Percentiles rank a stretch among this genome's conserved stretches.
These are phyloP conservation scores for Rhingia campestris DNA, from an alignment of 2,888 invertebrate species.

Conservation along the genomic window DNA sequence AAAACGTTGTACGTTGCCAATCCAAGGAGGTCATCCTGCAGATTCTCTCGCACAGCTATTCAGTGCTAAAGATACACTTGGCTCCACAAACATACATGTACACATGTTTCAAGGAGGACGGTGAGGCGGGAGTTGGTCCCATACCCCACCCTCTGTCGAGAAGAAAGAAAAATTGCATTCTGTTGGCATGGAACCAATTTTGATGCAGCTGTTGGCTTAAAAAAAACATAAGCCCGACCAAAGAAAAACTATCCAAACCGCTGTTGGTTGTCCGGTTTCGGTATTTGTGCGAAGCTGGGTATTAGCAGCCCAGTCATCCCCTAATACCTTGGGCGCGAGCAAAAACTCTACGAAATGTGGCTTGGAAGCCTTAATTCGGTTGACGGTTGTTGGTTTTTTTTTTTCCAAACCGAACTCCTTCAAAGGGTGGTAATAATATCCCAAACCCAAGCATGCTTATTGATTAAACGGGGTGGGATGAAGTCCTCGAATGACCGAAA, in stretches of 20 bases:
- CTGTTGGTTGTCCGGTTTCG: slow-evolving; percentile 30
- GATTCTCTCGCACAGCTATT: slow-evolving; percentile 1
- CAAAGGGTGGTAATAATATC: not conserved
- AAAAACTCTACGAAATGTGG: slow-evolving; percentile 18
- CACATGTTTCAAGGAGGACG: not conserved
- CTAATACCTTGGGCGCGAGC: slow-evolving; percentile 8
- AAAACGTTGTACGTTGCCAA: slow-evolving; percentile 32
- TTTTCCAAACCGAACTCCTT: not conserved
- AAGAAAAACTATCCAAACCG: slow-evolving; percentile 26
- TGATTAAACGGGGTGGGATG: slow-evolving; percentile 41
- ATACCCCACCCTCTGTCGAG: not conserved
- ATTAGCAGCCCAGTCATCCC: slow-evolving; percentile 10
- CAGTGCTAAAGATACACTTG: slow-evolving; percentile 12
- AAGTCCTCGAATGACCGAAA: slow-evolving; percentile 8
- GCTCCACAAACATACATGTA: not conserved
- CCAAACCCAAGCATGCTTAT: slow-evolving; percentile 17
- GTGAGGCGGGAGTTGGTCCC: not conserved
- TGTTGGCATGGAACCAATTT: slow-evolving; percentile 63
- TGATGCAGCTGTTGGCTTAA: slow-evolving; percentile 54
- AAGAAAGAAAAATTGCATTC: slow-evolving; percentile 26
- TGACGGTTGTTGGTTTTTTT: slow-evolving; percentile 22
- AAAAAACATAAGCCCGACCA: slow-evolving; percentile 11
- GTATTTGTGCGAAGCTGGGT: slow-evolving; percentile 7
- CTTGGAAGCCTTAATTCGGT: slow-evolving; percentile 34
- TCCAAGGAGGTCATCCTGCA: slow-evolving; percentile 36